Percentiles rank a stretch among this genome's conserved stretches.
Evolutionary conservation across 2,888 invertebrate genomes (phyloP).

Genomic region (Pristionchus entomophagus): DNA sequence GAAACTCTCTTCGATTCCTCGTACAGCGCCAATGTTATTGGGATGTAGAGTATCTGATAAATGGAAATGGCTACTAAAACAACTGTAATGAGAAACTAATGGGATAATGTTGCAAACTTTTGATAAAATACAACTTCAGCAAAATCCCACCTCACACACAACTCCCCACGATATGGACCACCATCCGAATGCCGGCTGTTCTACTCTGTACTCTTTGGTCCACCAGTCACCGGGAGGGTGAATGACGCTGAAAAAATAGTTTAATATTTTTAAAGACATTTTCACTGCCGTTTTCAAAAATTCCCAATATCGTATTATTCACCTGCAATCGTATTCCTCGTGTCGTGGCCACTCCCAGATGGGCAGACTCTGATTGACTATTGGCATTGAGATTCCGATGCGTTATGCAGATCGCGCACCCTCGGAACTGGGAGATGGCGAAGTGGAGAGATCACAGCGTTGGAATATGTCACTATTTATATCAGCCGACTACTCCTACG

Average conservation of each 20-base stretch:
- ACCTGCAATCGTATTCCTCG: not conserved
- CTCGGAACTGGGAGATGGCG: too few relatives aligned
- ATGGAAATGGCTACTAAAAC: too few relatives aligned
- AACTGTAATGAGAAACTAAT: too few relatives aligned
- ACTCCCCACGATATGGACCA: not conserved
- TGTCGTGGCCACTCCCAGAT: not conserved
- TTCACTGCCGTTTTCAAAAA: too few relatives aligned
- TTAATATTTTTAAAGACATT: too few relatives aligned
- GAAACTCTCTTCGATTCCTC: not conserved
- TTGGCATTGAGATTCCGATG: too few relatives aligned
- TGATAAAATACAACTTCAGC: not conserved
- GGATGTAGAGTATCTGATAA: not conserved
- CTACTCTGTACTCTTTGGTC: not conserved
- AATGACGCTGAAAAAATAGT: not conserved
- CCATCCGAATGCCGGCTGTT: not conserved
- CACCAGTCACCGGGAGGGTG: conserved; percentile 13
- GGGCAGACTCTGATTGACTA: not conserved
- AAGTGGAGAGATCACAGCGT: too few relatives aligned
- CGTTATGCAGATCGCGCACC: too few relatives aligned
- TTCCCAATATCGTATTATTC: too few relatives aligned
- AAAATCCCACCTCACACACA: not conserved
- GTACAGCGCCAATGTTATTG: not conserved
- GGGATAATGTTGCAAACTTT: too few relatives aligned
- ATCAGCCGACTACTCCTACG: too few relatives aligned
- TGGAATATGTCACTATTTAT: too few relatives aligned